Evolutionary conservation across 2,113 vertebrate genomes (phyloP).

Genomic region (Heptranchias perlo): DNA sequence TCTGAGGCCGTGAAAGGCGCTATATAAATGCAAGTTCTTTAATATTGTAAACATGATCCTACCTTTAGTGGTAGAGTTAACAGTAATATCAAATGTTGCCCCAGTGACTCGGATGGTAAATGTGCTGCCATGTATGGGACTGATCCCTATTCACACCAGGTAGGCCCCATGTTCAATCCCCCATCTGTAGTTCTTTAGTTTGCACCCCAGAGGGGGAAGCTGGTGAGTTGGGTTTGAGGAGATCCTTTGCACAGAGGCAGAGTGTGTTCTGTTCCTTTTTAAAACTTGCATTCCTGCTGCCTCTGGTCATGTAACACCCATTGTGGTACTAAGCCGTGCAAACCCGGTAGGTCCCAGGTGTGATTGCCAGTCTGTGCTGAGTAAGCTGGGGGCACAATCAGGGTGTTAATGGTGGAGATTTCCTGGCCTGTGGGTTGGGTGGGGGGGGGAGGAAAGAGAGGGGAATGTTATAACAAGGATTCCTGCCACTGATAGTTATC

Average conservation of each 20-base stretch:
- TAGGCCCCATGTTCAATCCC: too few relatives aligned
- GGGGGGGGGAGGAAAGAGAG: background rate
- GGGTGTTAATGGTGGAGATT: background rate
- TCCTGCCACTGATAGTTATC: background rate
- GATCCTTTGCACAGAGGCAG: background rate
- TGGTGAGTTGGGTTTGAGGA: background rate
- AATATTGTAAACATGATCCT: too few relatives aligned
- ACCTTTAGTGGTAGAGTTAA: background rate
- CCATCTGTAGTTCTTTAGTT: background rate
- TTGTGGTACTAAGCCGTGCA: background rate
- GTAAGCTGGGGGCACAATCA: background rate
- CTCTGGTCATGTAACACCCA: too few relatives aligned
- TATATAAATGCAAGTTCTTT: too few relatives aligned
- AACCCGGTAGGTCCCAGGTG: background rate
- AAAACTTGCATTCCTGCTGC: background rate
- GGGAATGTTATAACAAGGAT: background rate
- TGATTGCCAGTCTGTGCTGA: background rate
- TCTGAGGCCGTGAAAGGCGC: too few relatives aligned
- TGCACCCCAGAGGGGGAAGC: background rate
- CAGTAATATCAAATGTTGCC: background rate
- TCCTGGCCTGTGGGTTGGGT: background rate
- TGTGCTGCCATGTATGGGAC: background rate
- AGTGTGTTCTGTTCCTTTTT: background rate
- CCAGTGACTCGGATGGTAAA: background rate
- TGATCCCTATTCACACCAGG: background rate